Evolutionary conservation across 2,113 vertebrate genomes (phyloP).

Genomic region (Proterorhinus semilunaris): DNA sequence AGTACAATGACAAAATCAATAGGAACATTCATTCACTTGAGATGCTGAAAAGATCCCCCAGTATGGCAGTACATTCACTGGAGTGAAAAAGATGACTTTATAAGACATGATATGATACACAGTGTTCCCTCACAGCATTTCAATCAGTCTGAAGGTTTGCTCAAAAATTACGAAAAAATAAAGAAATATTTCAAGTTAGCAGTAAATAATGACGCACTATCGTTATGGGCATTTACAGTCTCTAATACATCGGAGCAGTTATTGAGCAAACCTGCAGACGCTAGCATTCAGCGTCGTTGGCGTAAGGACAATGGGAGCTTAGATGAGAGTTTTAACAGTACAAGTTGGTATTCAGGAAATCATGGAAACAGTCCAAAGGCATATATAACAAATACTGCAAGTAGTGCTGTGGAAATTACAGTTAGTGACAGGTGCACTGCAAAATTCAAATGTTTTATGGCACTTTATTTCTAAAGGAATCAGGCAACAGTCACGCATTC

Average conservation of each 20-base stretch:
- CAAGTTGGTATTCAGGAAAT: slow-evolving; percentile 38
- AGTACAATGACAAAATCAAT: slow-evolving; percentile 39
- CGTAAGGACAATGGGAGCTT: slow-evolving; percentile 27
- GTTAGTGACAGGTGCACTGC: slow-evolving; percentile 31
- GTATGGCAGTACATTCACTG: slow-evolving; percentile 58
- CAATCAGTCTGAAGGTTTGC: slow-evolving; percentile 52
- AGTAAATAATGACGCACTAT: slow-evolving; percentile 34
- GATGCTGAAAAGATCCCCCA: slow-evolving; percentile 50
- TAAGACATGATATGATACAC: slow-evolving; percentile 24
- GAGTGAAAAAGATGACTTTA: slow-evolving; percentile 17
- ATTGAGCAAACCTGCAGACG: slow-evolving; percentile 49
- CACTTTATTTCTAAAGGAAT: slow-evolving; percentile 66
- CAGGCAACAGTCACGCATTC: slow-evolving; percentile 55
- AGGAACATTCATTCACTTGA: slow-evolving; percentile 50
- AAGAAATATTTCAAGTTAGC: slow-evolving; percentile 32
- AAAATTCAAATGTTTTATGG: slow-evolving; percentile 59
- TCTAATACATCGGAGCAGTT: slow-evolving; percentile 32
- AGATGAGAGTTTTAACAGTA: slow-evolving; percentile 40
- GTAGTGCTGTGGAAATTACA: slow-evolving; percentile 33
- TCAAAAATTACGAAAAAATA: slow-evolving; percentile 36
- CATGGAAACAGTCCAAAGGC: slow-evolving; percentile 52
- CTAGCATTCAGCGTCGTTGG: slow-evolving; percentile 28
- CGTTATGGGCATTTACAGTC: slow-evolving; percentile 53
- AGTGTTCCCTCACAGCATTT: slow-evolving; percentile 42
- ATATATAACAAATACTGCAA: slow-evolving; percentile 54